A percentile compares a stretch with the other conserved stretches of the same genome.
phyloP scores from a whole-genome alignment of 2,797 vertebrate species.

The Pampus argenteus region DNA sequence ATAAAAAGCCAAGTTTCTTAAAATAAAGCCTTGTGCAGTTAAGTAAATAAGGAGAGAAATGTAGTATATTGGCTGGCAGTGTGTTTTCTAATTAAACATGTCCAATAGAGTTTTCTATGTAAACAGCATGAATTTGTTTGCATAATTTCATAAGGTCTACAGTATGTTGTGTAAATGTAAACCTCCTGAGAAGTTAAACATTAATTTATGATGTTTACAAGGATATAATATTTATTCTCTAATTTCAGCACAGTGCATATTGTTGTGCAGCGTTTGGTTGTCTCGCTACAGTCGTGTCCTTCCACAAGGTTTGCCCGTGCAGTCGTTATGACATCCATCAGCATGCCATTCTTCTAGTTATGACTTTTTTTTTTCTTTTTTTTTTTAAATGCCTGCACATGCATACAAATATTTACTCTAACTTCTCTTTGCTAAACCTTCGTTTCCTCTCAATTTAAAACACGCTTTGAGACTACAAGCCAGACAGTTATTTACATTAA shows the following conservation, averaged over 20 bases:
- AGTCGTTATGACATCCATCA: background rate
- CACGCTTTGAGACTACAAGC: background rate
- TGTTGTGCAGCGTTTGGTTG: background rate
- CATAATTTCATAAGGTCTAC: slow-evolving; percentile 2
- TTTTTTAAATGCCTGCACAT: background rate
- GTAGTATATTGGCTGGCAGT: background rate
- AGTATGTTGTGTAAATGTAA: slow-evolving; percentile 12
- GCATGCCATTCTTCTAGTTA: background rate
- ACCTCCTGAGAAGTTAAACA: slow-evolving; percentile 23
- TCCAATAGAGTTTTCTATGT: background rate
- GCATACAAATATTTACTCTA: background rate
- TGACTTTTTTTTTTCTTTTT: no score
- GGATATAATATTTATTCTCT: slow-evolving; percentile 27
- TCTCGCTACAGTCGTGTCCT: background rate
- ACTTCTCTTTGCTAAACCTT: background rate
- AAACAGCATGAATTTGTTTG: slow-evolving; percentile 29
- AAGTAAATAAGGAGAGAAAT: background rate
- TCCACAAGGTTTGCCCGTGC: background rate
- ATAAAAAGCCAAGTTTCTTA: background rate
- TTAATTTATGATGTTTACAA: slow-evolving; percentile 38
- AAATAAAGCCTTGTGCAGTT: background rate
- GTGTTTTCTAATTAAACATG: slow-evolving; percentile 9
- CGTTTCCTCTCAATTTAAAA: background rate
- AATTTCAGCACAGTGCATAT: slow-evolving; percentile 2
- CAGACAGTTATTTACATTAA: slow-evolving; percentile 1